Conservation (phyloP, 2,113 vertebrate species). For the Lycocorax pyrrhopterus region DNA sequence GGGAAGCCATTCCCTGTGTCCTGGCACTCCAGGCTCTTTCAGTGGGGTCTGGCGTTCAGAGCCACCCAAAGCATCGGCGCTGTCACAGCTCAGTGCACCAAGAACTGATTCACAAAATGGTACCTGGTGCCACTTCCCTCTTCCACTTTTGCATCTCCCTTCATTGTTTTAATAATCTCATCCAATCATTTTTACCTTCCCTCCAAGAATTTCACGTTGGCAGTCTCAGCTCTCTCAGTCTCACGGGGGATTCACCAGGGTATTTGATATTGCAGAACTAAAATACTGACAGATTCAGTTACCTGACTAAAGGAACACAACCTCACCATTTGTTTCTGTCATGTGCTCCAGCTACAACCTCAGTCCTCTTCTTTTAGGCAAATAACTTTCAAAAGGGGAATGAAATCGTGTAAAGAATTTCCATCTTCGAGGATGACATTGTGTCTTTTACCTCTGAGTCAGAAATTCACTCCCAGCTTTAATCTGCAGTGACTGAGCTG, state of each 20-base stretch:
- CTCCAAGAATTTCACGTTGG: not conserved
- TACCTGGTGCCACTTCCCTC: not conserved
- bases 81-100: not conserved
- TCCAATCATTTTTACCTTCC: not conserved
- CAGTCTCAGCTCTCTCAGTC: not conserved
- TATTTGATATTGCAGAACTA: not conserved
- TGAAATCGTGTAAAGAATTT: not conserved
- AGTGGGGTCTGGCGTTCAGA: not conserved
- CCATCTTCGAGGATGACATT: not conserved
- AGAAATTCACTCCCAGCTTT: constrained; percentile 2
- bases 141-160: not conserved
- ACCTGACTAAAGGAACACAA: not conserved
- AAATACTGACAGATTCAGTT: not conserved
- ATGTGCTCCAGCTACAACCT: not conserved
- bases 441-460: not conserved
- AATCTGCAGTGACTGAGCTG: not conserved
- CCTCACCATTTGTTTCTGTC: not conserved
- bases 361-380: not conserved
- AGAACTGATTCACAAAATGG: not conserved
- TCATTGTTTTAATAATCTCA: not conserved
- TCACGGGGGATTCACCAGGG: not conserved
- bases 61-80: not conserved
- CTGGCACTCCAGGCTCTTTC: not conserved
- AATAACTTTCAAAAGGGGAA: not conserved
- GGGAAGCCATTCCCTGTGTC: not conserved